Evolutionary conservation across 2,113 vertebrate genomes (phyloP).

Genomic region (Poecilia latipinna): DNA sequence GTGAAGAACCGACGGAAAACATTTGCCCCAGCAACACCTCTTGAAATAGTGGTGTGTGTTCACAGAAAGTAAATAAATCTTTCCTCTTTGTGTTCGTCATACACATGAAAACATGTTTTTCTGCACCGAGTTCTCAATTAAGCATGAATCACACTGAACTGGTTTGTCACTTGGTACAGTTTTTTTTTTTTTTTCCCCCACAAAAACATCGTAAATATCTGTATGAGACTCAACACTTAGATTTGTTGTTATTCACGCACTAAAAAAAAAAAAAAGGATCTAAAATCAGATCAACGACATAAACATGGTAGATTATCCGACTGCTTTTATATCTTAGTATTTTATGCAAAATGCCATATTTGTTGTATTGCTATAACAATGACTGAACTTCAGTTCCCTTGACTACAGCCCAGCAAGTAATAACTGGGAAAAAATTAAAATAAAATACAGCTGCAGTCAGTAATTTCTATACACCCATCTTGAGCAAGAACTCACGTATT

Average conservation of each 20-base stretch:
- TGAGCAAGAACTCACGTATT: neutral
- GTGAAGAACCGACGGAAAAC: constrained; percentile 37
- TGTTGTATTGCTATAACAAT: too few species aligned
- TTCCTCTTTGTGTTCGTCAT: constrained; percentile 35
- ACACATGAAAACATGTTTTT: constrained; percentile 30
- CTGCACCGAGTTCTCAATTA: constrained; percentile 12
- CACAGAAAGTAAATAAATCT: constrained; percentile 55
- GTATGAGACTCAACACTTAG: neutral
- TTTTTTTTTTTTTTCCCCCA: constrained; percentile 9
- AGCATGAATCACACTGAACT: constrained; percentile 49
- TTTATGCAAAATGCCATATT: neutral
- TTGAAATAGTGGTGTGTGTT: constrained; percentile 41
- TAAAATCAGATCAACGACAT: neutral
- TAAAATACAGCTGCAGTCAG: neutral
- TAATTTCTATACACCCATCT: neutral
- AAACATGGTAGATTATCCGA: neutral
- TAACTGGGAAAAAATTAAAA: neutral
- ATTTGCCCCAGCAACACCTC: constrained; percentile 17
- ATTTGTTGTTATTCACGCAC: neutral
- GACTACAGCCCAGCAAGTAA: neutral
- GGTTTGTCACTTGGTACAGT: neutral
- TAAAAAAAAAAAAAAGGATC: neutral
- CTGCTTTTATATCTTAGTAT: neutral
- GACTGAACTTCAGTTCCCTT: neutral
- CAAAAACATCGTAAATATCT: neutral